These are phyloP conservation scores for Polypedilum pembai DNA, from an alignment of 1,140 invertebrate species.

Conservation along the genomic window DNA sequence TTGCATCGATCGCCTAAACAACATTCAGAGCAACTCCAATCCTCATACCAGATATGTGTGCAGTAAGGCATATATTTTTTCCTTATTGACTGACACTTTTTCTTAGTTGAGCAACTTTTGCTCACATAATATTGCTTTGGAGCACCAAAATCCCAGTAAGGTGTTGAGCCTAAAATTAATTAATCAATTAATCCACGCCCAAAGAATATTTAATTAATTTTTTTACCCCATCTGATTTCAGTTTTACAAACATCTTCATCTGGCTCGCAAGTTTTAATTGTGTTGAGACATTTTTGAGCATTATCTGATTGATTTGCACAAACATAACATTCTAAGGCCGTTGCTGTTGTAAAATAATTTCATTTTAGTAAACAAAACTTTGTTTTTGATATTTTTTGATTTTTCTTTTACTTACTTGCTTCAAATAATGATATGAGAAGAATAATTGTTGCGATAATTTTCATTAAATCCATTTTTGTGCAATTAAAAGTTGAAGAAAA, in stretches of 20 bases:
- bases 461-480: conserved; percentile 25
- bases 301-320: conserved; percentile 90
- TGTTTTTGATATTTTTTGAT: background rate
- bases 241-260: conserved; percentile 81
- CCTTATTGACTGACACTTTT: conserved; percentile 64
- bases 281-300: conserved; percentile 85
- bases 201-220: conserved; percentile 44
- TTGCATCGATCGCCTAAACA: conserved; percentile 95
- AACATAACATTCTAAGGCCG: conserved; percentile 86
- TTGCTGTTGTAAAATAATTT: conserved; percentile 43
- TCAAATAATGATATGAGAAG: background rate
- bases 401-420: background rate
- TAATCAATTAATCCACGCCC: conserved; percentile 26
- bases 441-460: background rate
- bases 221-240: conserved; percentile 76
- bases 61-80: conserved; percentile 66
- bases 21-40: conserved; percentile 96
- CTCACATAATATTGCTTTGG: conserved; percentile 91
- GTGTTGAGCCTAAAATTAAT: conserved; percentile 57
- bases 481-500: background rate
- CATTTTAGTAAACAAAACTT: conserved; percentile 14
- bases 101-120: conserved; percentile 79
- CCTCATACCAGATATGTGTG: conserved; percentile 93
- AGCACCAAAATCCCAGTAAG: conserved; percentile 89
- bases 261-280: conserved; percentile 82